Base-by-base conservation (phyloP, 2,113 vertebrate species). In the Steatornis caripensis region DNA sequence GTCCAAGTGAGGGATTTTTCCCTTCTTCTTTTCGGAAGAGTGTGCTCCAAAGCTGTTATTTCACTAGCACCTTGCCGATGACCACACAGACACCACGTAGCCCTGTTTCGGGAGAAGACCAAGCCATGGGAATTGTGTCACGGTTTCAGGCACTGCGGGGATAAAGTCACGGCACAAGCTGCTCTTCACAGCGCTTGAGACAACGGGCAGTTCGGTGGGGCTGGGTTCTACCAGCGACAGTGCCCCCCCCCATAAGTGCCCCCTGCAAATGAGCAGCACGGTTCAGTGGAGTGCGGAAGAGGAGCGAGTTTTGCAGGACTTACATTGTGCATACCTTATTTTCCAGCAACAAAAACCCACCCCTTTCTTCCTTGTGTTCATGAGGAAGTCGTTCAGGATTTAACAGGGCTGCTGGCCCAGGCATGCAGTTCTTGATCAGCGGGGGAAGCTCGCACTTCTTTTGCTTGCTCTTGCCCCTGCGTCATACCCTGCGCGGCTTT, bases 201-300 rank as follows among this genome's bases (percentile, higher is more conserved):
- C 11, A 36, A 4, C 5, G 20, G 74, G 61, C 29, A 60, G 6
- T 30, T 10, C 0, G 5, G 61, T 41, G 62, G 62, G 55, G n/a
- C 30, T 12, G 70, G 68, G 55, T 4, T 75, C 43, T 26, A 37
- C 7, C 66, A 51, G 75, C 5, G 1, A 6, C 43, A 6, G 8
- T 5, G n/a, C n/a, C n/a, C 20, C 55, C 51, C 22, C 34, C 54
- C 5, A 10, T 45, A 15, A 2, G 15, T 9, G 32, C 30, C 65
- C 37, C 27, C n/a, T 1, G 1, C 26, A 3, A 1, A 4, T 0
- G 4, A 53, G 5, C 62, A 27, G 46, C 7, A 1, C 1, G 26
- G 3, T 7, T 48, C 68, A n/a, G 29, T 3, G 5, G 34, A 6
- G 9, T 2, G 14, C 6, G 27, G 77, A 22, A 55, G 8, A 5